Percentiles rank a stretch among this genome's conserved stretches.
These are phyloP conservation scores for Acanthococcus lagerstroemiae DNA, from an alignment of 2,888 invertebrate genomes.

Conservation along the genomic window DNA sequence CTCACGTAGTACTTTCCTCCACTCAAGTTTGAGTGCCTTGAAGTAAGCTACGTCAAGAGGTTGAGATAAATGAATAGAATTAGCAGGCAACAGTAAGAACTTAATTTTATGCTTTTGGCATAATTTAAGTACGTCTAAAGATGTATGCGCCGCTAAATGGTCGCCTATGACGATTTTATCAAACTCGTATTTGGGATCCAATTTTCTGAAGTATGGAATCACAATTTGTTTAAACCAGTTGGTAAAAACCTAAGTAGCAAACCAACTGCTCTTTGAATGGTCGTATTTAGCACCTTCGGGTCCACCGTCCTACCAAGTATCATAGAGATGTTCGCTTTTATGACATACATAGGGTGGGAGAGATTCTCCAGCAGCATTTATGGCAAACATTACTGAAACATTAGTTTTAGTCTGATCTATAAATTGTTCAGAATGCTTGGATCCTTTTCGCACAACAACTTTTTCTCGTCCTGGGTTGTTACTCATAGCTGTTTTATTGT, in stretches of 20 bases:
- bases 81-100: not conserved
- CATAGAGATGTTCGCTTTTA: constrained; percentile 31
- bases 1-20: too few relatives aligned
- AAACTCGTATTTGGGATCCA: not conserved
- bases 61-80: not conserved
- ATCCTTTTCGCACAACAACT: too few relatives aligned
- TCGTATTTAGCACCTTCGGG: constrained; percentile 33
- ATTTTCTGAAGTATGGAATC: constrained; percentile 16
- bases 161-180: constrained; percentile 30
- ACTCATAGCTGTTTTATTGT: constrained; percentile 39
- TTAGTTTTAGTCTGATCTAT: too few relatives aligned
- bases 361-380: constrained; percentile 32
- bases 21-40: too few relatives aligned
- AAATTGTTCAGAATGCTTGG: too few relatives aligned
- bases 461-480: constrained; percentile 37
- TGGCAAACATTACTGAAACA: constrained; percentile 33
- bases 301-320: constrained; percentile 33
- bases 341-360: constrained; percentile 34
- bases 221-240: constrained; percentile 31
- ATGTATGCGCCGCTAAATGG: constrained; percentile 10
- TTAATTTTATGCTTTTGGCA: not conserved
- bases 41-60: too few relatives aligned
- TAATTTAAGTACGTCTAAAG: not conserved
- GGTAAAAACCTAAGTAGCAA: constrained; percentile 30
- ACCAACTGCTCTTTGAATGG: constrained; percentile 38